Conservation (phyloP, 1,140 invertebrate genomes). For the Asbolus verrucosus region DNA sequence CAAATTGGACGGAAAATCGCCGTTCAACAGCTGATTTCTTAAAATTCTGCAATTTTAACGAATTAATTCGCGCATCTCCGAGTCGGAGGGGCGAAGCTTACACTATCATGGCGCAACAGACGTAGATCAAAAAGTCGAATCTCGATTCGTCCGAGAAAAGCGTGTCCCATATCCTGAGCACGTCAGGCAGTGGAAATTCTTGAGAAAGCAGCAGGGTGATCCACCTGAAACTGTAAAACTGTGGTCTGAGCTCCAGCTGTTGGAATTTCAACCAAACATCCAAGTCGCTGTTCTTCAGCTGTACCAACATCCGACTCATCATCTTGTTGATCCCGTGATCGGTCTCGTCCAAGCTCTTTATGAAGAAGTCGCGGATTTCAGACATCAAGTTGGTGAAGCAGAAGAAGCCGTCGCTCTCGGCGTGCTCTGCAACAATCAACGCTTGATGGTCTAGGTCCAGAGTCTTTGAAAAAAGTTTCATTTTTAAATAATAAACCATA, state of each 20-base stretch:
- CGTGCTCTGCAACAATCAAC: constrained; percentile 88
- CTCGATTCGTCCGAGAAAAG: constrained; percentile 90
- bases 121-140: constrained; percentile 90
- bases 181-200: constrained; percentile 97
- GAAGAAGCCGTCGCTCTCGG: constrained; percentile 98
- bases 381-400: constrained; percentile 98
- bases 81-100: constrained; percentile 70
- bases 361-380: constrained; percentile 98
- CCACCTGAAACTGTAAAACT: constrained; percentile 98
- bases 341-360: constrained; percentile 93
- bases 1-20: constrained; percentile 92
- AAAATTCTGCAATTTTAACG: constrained; percentile 73
- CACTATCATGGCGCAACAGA: constrained; percentile 97
- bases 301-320: constrained; percentile 82
- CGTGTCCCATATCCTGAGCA: constrained; percentile 96
- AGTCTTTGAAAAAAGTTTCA: no score
- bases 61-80: not conserved
- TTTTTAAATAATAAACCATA: no score
- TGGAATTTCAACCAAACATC: constrained; percentile 82
- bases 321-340: constrained; percentile 89
- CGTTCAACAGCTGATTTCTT: constrained; percentile 82
- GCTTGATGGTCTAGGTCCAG: no score
- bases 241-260: constrained; percentile 88
- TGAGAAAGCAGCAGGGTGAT: constrained; percentile 96
- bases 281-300: constrained; percentile 82